phyloP scores from a whole-genome alignment of 1,140 invertebrate species.

The Temnothorax nylanderi region DNA sequence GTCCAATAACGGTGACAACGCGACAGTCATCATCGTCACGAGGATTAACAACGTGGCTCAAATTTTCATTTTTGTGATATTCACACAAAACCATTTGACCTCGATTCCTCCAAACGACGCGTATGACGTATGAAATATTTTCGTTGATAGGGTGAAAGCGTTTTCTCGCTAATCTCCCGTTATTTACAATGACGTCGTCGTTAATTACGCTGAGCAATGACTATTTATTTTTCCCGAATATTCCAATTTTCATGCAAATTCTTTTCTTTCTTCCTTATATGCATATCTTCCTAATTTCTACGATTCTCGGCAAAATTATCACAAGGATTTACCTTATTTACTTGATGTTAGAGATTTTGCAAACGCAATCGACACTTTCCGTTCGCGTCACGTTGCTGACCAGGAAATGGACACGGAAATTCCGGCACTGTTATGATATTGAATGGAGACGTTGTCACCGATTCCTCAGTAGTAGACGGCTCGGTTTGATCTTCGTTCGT shows the following conservation, averaged over 20 bases:
- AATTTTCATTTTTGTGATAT: conserved; percentile 31
- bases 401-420: neutral
- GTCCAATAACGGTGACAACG: neutral
- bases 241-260: neutral
- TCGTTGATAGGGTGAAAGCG: neutral
- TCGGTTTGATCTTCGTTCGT: neutral
- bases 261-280: neutral
- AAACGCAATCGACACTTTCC: conserved; percentile 14
- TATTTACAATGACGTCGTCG: neutral
- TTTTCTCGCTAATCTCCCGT: neutral
- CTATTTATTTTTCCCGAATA: neutral
- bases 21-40: conserved; percentile 17
- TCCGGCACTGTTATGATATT: conserved; percentile 40
- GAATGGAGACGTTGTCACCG: no score
- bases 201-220: neutral
- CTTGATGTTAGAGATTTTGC: neutral
- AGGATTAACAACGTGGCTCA: neutral
- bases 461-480: neutral
- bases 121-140: neutral
- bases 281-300: neutral
- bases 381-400: neutral
- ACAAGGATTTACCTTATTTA: neutral
- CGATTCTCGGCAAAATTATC: neutral
- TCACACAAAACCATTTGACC: conserved; percentile 16
- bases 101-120: neutral